These are phyloP conservation scores for Saimiri boliviensis DNA, from an alignment of 2,113 vertebrate species.

Conservation along the genomic window DNA sequence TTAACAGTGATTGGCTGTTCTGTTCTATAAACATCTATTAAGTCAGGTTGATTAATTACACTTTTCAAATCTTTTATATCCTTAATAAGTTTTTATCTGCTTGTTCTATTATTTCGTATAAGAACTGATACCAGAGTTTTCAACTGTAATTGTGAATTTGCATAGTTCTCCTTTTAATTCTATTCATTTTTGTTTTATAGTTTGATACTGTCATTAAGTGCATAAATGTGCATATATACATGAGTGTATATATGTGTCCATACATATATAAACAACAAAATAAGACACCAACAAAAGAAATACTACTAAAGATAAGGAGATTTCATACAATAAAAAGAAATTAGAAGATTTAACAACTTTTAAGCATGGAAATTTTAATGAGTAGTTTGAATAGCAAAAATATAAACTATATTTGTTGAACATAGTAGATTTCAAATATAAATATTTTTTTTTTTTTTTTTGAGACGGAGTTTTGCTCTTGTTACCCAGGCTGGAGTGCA, in stretches of 20 bases:
- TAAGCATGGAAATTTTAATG: not conserved
- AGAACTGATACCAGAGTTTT: not conserved
- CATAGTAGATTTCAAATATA: not conserved
- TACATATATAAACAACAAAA: not conserved
- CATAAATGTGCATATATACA: not conserved
- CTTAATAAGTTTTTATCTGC: not conserved
- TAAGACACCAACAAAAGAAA: not conserved
- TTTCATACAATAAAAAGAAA: conserved; percentile 11
- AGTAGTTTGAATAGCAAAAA: not conserved
- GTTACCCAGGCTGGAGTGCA: too few species aligned
- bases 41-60: not conserved
- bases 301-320: not conserved
- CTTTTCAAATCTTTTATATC: not conserved
- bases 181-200: not conserved
- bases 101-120: not conserved
- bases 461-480: too few species aligned
- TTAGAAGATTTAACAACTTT: not conserved
- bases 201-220: not conserved
- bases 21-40: not conserved
- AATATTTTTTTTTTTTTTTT: too few species aligned
- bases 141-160: not conserved
- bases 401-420: not conserved
- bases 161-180: not conserved
- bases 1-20: not conserved
- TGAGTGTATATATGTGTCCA: not conserved